A percentile compares a stretch with the other conserved stretches of the same genome.
Evolutionary conservation across 2,113 vertebrate species (phyloP).

Genomic region (Suricata suricatta): DNA sequence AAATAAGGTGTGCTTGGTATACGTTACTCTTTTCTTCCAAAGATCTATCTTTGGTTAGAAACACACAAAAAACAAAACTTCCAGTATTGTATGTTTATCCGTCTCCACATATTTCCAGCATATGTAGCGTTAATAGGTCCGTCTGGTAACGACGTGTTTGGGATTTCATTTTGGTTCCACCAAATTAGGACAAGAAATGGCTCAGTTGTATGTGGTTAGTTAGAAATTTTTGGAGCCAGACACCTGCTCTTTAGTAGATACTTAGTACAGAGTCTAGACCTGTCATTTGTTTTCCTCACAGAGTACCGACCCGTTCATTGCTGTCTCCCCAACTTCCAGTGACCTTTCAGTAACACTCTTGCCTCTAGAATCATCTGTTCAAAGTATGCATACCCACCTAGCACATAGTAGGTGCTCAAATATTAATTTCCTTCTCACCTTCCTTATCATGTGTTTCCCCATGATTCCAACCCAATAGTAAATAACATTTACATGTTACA

Average conservation of each 20-base stretch:
- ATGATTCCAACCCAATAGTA: slow-evolving; percentile 53
- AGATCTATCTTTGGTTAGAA: slow-evolving; percentile 80
- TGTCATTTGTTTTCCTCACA: slow-evolving; percentile 50
- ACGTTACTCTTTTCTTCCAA: slow-evolving; percentile 77
- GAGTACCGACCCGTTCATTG: slow-evolving; percentile 17
- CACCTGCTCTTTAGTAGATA: slow-evolving; percentile 66
- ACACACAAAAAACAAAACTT: slow-evolving; percentile 51
- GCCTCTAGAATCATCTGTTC: slow-evolving; percentile 45
- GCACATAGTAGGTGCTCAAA: slow-evolving; percentile 62
- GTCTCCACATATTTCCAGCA: slow-evolving; percentile 56
- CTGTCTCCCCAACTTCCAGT: not conserved
- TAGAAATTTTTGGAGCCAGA: slow-evolving; percentile 66
- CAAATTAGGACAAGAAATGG: slow-evolving; percentile 63
- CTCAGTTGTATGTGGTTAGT: slow-evolving; percentile 65
- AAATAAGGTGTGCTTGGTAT: slow-evolving; percentile 69
- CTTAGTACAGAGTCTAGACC: slow-evolving; percentile 58
- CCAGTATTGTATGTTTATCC: slow-evolving; percentile 47
- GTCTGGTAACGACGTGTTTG: slow-evolving; percentile 70
- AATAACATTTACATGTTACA: not conserved
- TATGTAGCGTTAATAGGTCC: slow-evolving; percentile 67
- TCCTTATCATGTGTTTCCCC: not conserved
- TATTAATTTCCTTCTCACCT: slow-evolving; percentile 49
- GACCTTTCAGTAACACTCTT: slow-evolving; percentile 52
- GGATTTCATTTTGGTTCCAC: slow-evolving; percentile 71
- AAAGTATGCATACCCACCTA: slow-evolving; percentile 37